A percentile compares a stretch with the other conserved stretches of the same genome.
These are phyloP conservation scores for Nemoura dubitans DNA, from an alignment of 2,888 invertebrate species.

Conservation along the genomic window DNA sequence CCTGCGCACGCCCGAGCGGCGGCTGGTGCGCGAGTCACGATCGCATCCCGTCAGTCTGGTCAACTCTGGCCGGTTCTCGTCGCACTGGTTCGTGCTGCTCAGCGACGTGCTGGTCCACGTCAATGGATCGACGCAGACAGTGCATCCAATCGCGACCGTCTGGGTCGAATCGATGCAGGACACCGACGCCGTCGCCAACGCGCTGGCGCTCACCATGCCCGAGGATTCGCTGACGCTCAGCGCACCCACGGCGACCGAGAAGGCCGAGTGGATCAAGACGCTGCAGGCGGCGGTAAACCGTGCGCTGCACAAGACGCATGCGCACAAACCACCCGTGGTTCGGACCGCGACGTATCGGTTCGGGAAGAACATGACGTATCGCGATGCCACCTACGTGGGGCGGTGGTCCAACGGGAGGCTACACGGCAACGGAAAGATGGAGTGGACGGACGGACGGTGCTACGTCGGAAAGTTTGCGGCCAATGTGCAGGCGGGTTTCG, in stretches of 20 bases:
- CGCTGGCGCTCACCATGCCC: conserved; percentile 77
- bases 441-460: conserved; percentile 81
- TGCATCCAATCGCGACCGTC: conserved; percentile 76
- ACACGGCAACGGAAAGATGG: conserved; percentile 83
- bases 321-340: conserved; percentile 73
- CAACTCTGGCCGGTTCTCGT: conserved; percentile 77
- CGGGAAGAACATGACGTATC: conserved; percentile 74
- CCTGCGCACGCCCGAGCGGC: conserved; percentile 71
- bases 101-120: conserved; percentile 83
- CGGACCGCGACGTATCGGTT: conserved; percentile 79
- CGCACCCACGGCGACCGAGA: conserved; percentile 73
- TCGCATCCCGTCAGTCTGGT: conserved; percentile 73
- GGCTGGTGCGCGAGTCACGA: conserved; percentile 82
- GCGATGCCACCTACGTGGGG: conserved; percentile 79
- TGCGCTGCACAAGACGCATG: conserved; percentile 69
- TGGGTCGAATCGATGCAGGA: conserved; percentile 83
- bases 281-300: conserved; percentile 77
- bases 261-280: conserved; percentile 81
- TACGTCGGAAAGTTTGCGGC: conserved; percentile 84
- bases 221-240: conserved; percentile 78
- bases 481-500: conserved; percentile 77
- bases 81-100: conserved; percentile 83
- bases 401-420: conserved; percentile 85
- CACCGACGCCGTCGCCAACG: conserved; percentile 68
- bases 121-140: conserved; percentile 70